Evolutionary conservation across 2,888 invertebrate species (phyloP), one percentile per base, ranked within the genome.

Genomic region (Ceratothoa steindachneri): DNA sequence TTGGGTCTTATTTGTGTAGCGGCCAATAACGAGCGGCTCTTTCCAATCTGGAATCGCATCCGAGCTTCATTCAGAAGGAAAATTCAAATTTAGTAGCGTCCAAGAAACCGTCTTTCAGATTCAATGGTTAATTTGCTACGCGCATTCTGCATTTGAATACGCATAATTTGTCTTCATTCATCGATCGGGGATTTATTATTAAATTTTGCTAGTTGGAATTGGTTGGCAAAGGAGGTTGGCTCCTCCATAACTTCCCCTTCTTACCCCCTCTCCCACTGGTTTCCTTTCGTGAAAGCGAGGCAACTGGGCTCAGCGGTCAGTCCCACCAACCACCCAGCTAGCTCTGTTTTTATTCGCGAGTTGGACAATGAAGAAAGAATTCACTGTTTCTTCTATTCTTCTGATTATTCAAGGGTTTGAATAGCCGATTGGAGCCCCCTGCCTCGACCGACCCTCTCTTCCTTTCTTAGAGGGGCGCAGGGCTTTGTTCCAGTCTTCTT

Each of bases 361-460:
- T 22, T 12, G 60, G 60, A 60, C 60, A 60, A 60, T 24, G 60
- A 60, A 24, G 60, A 60, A 60, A 60, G 60, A 60, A 60, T 60
- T 60, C 9, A 60, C 60, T 60, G 60, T 60, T 60, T 4, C 60
- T 60, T 60, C 60, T 60, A 60, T 60, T 60, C 60, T 60, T 60
- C n/a, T 60, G 60, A 60, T 60, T 60, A 60, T 60, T 60, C 60
- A 60, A 7, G 55, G 19, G 60, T 60, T 24, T 60, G 60, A 60
- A 60, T 60, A 60, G 60, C 60, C 27, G 60, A 60, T 60, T 60
- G 60, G 24, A 4, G 24, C 60, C 60, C 60, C 24, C 60, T 24
- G 22, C 60, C 60, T 22, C 22, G 22, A 22, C 24, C 60, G 60
- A 60, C 60, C 60, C 60, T 60, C 60, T 15, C 60, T 60, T 60